These are phyloP conservation scores for Helleia helle DNA, from an alignment of 2,888 invertebrate genomes.

Conservation along the genomic window DNA sequence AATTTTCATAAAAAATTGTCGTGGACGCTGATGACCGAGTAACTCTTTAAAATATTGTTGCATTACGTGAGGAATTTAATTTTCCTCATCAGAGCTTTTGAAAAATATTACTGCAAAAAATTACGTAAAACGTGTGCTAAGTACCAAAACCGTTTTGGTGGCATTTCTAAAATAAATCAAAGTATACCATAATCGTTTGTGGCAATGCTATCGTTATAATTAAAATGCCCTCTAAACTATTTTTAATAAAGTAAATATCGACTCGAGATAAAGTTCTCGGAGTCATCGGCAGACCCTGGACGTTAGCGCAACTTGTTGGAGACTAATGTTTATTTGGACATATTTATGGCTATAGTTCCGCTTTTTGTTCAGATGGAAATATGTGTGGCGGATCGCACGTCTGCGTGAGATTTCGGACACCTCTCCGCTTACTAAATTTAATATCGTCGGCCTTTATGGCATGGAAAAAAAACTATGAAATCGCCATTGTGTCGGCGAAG, in stretches of 20 bases:
- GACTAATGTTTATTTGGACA: constrained; percentile 74
- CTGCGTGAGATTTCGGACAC: constrained; percentile 74
- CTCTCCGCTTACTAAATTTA: constrained; percentile 74
- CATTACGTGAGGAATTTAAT: no score
- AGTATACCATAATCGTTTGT: no score
- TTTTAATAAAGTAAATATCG: not conserved
- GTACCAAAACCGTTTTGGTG: no score
- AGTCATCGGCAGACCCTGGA: constrained; percentile 41
- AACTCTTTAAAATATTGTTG: no score
- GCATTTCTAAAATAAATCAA: no score
- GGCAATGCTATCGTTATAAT: no score
- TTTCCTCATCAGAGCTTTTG: no score
- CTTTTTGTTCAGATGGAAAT: constrained; percentile 73
- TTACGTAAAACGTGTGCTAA: no score
- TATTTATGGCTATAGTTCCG: constrained; percentile 75
- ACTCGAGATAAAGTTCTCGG: constrained; percentile 5
- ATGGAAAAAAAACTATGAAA: constrained; percentile 62
- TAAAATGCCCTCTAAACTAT: no score
- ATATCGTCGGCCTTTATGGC: constrained; percentile 68
- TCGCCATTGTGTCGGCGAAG: constrained; percentile 72
- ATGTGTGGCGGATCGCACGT: constrained; percentile 76
- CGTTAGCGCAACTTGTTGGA: constrained; percentile 48
- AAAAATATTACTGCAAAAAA: no score
- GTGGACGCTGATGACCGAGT: not conserved
- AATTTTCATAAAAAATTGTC: not conserved